Evolutionary conservation across 2,113 vertebrate genomes (phyloP).

Genomic region (Phalacrocorax aristotelis): DNA sequence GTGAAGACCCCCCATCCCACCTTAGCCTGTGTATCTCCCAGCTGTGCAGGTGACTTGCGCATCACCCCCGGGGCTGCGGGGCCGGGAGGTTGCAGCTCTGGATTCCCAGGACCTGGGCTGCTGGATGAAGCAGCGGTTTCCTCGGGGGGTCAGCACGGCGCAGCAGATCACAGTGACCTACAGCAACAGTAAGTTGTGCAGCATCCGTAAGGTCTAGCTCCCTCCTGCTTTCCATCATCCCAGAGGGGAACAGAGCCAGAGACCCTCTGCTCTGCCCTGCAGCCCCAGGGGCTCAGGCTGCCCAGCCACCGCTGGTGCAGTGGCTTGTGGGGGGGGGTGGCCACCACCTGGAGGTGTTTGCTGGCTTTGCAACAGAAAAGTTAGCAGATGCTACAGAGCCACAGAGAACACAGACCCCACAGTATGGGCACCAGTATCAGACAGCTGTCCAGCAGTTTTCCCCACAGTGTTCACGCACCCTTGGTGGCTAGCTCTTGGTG

Average conservation of each 20-base stretch:
- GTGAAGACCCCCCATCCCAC: not conserved
- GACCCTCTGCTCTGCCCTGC: not conserved
- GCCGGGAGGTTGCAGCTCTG: not conserved
- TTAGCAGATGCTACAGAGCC: not conserved
- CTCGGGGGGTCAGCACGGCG: not conserved
- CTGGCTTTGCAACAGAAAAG: not conserved
- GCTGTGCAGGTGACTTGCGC: conserved; percentile 24
- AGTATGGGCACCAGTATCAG: not conserved
- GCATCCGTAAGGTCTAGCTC: rapidly evolving
- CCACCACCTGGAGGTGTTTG: not conserved
- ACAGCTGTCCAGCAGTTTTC: not conserved
- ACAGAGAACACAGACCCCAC: not conserved
- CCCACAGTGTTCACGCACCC: not conserved
- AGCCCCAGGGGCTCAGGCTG: not conserved
- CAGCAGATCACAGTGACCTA: not conserved
- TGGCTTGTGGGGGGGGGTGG: not conserved
- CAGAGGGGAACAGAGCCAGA: not conserved
- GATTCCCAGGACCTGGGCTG: conserved; percentile 29
- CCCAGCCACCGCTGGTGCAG: rapidly evolving
- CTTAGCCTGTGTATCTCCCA: not conserved
- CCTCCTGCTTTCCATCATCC: not conserved
- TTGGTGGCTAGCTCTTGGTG: not conserved
- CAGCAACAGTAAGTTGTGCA: conserved; percentile 52
- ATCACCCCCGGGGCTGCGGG: not conserved
- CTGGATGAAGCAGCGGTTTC: not conserved